phyloP scores from a whole-genome alignment of 2,888 invertebrate species.

The Muschampia staudingeri region DNA sequence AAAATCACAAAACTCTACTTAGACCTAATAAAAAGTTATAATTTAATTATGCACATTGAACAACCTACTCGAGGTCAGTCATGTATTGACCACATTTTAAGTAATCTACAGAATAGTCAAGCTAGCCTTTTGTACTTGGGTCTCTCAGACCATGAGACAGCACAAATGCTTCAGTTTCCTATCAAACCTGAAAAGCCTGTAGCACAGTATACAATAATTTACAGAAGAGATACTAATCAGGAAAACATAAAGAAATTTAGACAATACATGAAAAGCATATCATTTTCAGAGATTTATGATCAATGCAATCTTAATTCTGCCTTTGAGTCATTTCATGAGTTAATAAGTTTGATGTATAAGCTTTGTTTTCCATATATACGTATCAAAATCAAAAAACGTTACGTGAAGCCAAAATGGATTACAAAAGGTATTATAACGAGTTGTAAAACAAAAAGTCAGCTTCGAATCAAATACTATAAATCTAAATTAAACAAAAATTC shows the following conservation, averaged over 20 bases:
- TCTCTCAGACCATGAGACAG: not conserved
- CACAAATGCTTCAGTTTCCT: not conserved
- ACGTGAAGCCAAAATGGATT: not conserved
- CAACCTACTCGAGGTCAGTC: not conserved
- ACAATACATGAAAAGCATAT: not conserved
- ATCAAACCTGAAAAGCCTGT: too few relatives aligned
- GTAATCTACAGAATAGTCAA: not conserved
- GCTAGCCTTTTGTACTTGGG: not conserved
- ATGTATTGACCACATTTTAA: not conserved
- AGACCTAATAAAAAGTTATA: not conserved
- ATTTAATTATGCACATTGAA: not conserved
- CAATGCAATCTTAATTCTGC: not conserved
- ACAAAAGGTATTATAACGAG: not conserved
- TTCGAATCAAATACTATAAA: too few relatives aligned
- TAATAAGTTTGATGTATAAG: not conserved
- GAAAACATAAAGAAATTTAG: not conserved
- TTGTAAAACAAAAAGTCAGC: not conserved
- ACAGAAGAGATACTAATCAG: not conserved
- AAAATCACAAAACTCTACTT: not conserved
- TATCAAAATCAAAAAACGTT: not conserved
- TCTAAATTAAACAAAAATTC: too few relatives aligned
- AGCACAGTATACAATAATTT: not conserved
- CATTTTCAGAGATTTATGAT: not conserved
- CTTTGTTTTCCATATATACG: not conserved
- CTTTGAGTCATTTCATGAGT: not conserved